Evolutionary conservation across 1,140 invertebrate genomes (phyloP).

Genomic region (Manduca sexta): DNA sequence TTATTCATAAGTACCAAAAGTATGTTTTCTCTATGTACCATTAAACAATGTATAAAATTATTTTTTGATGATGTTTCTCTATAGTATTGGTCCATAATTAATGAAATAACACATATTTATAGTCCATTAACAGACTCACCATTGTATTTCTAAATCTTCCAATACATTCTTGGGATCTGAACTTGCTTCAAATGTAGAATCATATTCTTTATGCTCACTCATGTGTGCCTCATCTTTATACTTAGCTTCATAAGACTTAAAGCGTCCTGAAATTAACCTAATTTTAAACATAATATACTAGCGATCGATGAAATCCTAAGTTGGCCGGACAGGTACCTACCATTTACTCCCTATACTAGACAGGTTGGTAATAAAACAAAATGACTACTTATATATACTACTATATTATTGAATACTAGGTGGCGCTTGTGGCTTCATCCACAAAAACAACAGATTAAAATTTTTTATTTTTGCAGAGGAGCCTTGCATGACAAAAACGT

Average conservation of each 20-base stretch:
- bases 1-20: neutral
- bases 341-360: too few species aligned
- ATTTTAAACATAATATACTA: too few species aligned
- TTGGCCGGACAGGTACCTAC: too few species aligned
- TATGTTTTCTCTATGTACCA: neutral
- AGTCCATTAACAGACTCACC: neutral
- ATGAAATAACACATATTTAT: neutral
- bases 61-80: neutral
- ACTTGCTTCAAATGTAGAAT: conserved; percentile 25
- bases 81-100: neutral
- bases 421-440: too few species aligned
- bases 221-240: conserved; percentile 39
- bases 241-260: conserved; percentile 28
- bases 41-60: neutral
- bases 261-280: conserved; percentile 22
- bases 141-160: conserved; percentile 7
- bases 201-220: conserved; percentile 24
- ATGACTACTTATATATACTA: too few species aligned
- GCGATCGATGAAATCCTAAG: too few species aligned
- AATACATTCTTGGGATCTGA: conserved; percentile 10
- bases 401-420: too few species aligned
- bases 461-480: too few species aligned
- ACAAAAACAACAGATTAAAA: too few species aligned
- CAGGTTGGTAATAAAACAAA: too few species aligned
- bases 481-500: too few species aligned